Evolutionary conservation across 2,888 invertebrate genomes (phyloP).

Genomic region (Myathropa florea): DNA sequence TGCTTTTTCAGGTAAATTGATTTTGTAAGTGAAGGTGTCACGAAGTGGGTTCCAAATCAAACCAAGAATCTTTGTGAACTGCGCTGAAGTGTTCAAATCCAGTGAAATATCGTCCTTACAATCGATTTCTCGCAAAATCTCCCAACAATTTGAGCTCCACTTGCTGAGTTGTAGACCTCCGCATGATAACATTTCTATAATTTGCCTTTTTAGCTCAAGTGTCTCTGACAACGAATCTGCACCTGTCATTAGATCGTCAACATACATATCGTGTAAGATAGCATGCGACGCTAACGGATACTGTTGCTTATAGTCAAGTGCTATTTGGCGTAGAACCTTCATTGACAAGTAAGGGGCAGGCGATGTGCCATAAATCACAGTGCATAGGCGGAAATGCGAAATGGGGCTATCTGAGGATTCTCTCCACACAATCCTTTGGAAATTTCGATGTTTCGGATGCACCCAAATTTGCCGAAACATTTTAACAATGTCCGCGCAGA

Average conservation of each 20-base stretch:
- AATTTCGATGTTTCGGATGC: slow-evolving; percentile 20
- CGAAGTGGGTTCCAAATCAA: background rate
- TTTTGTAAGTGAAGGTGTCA: no score
- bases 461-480: slow-evolving; percentile 64
- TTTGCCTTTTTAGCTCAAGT: slow-evolving; percentile 7
- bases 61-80: background rate
- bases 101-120: background rate
- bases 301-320: slow-evolving; percentile 26
- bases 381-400: slow-evolving; percentile 49
- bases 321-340: slow-evolving; percentile 43
- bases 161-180: slow-evolving; percentile 2
- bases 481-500: slow-evolving; percentile 42
- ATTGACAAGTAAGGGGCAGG: slow-evolving; percentile 37
- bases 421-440: slow-evolving; percentile 60
- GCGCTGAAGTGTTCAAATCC: background rate
- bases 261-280: slow-evolving; percentile 44
- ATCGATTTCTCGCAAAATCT: no score
- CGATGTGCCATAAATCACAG: slow-evolving; percentile 63
- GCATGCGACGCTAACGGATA: slow-evolving; percentile 40
- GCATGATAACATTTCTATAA: slow-evolving; percentile 5
- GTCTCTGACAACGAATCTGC: slow-evolving; percentile 35
- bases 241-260: slow-evolving; percentile 59
- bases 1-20: background rate
- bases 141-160: no score
- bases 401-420: background rate